These are phyloP conservation scores for Cacoxenus indagator DNA, from an alignment of 2,888 invertebrate species.

Conservation along the genomic window DNA sequence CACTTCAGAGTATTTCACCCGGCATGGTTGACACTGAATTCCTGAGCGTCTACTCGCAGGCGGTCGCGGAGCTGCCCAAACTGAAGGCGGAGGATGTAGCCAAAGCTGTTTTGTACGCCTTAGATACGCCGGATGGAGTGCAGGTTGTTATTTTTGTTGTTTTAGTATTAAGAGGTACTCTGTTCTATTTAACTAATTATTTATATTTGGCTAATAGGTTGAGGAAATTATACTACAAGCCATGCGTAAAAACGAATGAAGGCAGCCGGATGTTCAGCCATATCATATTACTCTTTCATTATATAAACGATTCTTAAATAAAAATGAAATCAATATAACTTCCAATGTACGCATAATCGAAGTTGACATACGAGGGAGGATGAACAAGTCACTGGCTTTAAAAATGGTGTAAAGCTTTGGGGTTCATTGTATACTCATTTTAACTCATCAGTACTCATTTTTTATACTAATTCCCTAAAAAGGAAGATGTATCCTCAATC, in stretches of 20 bases:
- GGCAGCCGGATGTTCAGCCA: background rate
- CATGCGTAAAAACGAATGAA: conserved; percentile 51
- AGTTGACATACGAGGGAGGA: too few relatives aligned
- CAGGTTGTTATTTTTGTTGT: conserved; percentile 67
- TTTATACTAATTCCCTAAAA: too few relatives aligned
- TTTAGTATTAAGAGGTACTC: background rate
- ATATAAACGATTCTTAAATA: background rate
- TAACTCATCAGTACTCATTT: too few relatives aligned
- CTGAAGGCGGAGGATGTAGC: conserved; percentile 76
- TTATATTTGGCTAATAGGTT: conserved; percentile 42
- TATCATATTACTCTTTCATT: background rate
- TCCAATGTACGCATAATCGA: too few relatives aligned
- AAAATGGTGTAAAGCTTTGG: too few relatives aligned
- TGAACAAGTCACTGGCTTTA: too few relatives aligned
- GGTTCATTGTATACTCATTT: too few relatives aligned
- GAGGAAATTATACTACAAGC: conserved; percentile 69
- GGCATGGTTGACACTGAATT: conserved; percentile 75
- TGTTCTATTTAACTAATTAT: background rate
- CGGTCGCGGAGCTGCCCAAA: conserved; percentile 68
- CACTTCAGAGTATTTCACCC: conserved; percentile 75
- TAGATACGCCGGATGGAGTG: conserved; percentile 76
- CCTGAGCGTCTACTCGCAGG: conserved; percentile 67
- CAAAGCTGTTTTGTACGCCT: conserved; percentile 75
- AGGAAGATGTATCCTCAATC: too few relatives aligned
- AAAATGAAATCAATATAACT: too few relatives aligned